Evolutionary conservation across 1,140 invertebrate species (phyloP), one percentile per base, ranked within the genome.

Genomic region (Drusus annulatus): DNA sequence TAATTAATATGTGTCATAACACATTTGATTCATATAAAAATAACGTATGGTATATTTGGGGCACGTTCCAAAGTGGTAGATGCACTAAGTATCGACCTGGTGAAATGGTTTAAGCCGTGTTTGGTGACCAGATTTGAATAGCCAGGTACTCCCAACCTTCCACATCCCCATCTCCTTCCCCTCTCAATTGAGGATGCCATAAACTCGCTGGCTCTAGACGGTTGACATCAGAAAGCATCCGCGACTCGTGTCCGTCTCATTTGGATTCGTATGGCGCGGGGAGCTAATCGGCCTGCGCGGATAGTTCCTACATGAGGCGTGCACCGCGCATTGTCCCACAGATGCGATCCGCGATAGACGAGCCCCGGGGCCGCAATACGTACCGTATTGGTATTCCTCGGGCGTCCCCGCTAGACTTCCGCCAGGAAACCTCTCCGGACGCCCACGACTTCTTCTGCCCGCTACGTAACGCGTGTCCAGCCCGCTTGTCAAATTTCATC

Each of bases 401-500:
- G 10, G 50, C 50, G 50, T 74, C 19, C 51, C 69, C n/a, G 8
- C 31, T 17, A n/a, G 65, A 69, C 65, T 54, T 52, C 52, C 69
- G 69, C 69, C 69, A 74, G 69, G 50, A 52, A 74, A 69, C 50
- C 51, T 23, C 52, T 50, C 45, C 50, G 45, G 45, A 23, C 69
- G 69, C 19, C 36, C 36, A 45, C 36, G 36, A 45, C 19, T 23
- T 17, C 50, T 6, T 21, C 19, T 8, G 50, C 10, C 69, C 13
- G 50, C 69, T 25, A 45, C 19, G 17, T 17, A 17, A 69, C 31
- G 31, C 51, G 10, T 23, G 69, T 74, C 52, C 51, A 54, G 17
- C 15, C n/a, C n/a, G 50, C 65, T 69, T 69, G 65, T 69, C 65
- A 50, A 74, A 56, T 54, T 74, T 56, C 51, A 74, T 74, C 69